A percentile compares a stretch with the other conserved stretches of the same genome.
Conservation (phyloP, 2,888 invertebrate genomes). For the Xanthorhoe designata region DNA sequence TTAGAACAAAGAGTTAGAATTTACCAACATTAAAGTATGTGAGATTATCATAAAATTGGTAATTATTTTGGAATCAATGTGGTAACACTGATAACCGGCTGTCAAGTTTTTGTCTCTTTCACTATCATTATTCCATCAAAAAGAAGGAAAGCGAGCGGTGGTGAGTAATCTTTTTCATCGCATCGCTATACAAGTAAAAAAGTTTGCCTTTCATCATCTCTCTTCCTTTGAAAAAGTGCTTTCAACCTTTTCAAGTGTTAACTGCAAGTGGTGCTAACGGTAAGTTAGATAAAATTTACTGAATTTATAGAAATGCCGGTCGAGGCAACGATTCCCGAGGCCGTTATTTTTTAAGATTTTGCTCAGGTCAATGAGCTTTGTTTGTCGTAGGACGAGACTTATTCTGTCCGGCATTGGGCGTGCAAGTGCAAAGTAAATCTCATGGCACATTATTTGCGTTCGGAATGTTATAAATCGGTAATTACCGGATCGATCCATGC, state of each 20-base stretch:
- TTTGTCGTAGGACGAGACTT: conserved; percentile 57
- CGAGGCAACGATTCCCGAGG: conserved; percentile 48
- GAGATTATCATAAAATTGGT: not conserved
- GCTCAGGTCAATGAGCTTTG: conserved; percentile 76
- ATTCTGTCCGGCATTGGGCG: conserved; percentile 55
- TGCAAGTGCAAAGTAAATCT: too few species aligned
- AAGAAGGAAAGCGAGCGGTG: conserved; percentile 66
- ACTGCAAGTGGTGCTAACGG: conserved; percentile 38
- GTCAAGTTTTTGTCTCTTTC: conserved; percentile 30
- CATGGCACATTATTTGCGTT: conserved; percentile 54
- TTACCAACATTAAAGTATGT: too few species aligned
- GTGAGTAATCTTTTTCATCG: conserved; percentile 68
- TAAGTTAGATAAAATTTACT: conserved; percentile 30
- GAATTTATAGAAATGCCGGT: conserved; percentile 42
- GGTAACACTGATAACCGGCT: conserved; percentile 44
- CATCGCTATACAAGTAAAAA: conserved; percentile 45
- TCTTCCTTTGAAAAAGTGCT: conserved; percentile 35
- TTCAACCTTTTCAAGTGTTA: conserved; percentile 35
- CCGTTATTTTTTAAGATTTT: conserved; percentile 83
- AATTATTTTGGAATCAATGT: conserved; percentile 14
- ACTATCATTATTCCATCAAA: conserved; percentile 65
- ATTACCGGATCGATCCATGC: conserved; percentile 48
- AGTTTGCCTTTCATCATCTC: conserved; percentile 36
- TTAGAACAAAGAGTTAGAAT: too few species aligned
- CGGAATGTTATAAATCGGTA: conserved; percentile 49